Percentiles rank a stretch among this genome's conserved stretches.
Conservation (phyloP, 2,888 invertebrate species). For the Polydrusus tereticollis region DNA sequence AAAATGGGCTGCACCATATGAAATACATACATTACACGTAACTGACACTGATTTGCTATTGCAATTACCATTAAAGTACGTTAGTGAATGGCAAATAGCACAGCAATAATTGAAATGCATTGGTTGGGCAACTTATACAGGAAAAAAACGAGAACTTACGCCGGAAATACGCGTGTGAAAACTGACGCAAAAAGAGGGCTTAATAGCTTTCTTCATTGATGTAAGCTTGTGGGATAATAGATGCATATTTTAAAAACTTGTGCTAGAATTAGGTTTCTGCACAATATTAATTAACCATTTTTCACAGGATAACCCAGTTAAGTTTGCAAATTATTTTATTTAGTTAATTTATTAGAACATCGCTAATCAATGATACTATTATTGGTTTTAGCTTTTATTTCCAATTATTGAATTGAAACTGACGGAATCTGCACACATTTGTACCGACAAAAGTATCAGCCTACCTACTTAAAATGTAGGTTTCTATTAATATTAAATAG, state of each 20-base stretch:
- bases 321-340: neutral
- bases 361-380: neutral
- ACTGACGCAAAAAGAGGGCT: neutral
- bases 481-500: too few species aligned
- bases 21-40: conserved; percentile 19
- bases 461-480: neutral
- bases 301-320: neutral
- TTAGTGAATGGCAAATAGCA: neutral
- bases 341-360: conserved; percentile 15
- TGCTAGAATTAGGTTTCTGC: too few species aligned
- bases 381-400: conserved; percentile 11
- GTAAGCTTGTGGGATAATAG: neutral
- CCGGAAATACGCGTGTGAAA: neutral
- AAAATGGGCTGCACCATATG: conserved; percentile 15
- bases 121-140: neutral
- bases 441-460: conserved; percentile 14
- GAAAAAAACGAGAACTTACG: neutral
- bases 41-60: conserved; percentile 17
- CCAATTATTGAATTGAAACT: conserved; percentile 12
- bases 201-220: too few species aligned
- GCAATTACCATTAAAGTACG: neutral
- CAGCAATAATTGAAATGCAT: neutral
- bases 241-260: neutral
- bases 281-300: too few species aligned
- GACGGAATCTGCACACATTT: conserved; percentile 1